Percentiles rank a stretch among this genome's conserved stretches.
Evolutionary conservation across 1,140 invertebrate genomes (phyloP).

Genomic region (Dendroctonus ponderosae): DNA sequence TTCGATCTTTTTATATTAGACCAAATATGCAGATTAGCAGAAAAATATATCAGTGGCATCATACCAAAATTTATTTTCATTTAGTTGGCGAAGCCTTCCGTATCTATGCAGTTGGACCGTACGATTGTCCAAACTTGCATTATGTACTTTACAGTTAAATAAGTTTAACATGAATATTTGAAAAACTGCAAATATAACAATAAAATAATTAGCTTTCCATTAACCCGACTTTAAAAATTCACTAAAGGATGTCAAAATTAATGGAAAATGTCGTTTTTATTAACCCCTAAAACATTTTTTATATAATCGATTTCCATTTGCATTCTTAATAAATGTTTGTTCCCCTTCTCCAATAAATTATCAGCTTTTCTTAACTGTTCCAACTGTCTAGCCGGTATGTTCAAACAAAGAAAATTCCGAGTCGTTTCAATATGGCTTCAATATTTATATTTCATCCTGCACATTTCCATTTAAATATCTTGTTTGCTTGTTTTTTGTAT

Average conservation of each 20-base stretch:
- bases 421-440: background rate
- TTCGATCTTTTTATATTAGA: too few relatives aligned
- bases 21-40: too few relatives aligned
- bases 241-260: slow-evolving; percentile 13
- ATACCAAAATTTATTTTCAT: too few relatives aligned
- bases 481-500: too few relatives aligned
- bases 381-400: background rate
- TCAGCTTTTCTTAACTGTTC: slow-evolving; percentile 21
- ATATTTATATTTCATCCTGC: too few relatives aligned
- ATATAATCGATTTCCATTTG: slow-evolving; percentile 21
- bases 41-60: too few relatives aligned
- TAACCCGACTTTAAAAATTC: slow-evolving; percentile 19
- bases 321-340: slow-evolving; percentile 18
- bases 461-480: too few relatives aligned
- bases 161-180: too few relatives aligned
- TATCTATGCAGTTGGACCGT: too few relatives aligned
- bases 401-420: background rate
- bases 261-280: slow-evolving; percentile 19
- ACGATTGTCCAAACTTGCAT: too few relatives aligned
- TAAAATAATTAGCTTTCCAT: slow-evolving; percentile 16
- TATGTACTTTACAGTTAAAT: too few relatives aligned
- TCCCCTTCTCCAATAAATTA: slow-evolving; percentile 21
- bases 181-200: slow-evolving; percentile 4
- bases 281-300: slow-evolving; percentile 19
- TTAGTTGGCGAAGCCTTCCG: too few relatives aligned